Conservation (phyloP, 1,140 invertebrate genomes). For the Drosophila murphyi region DNA sequence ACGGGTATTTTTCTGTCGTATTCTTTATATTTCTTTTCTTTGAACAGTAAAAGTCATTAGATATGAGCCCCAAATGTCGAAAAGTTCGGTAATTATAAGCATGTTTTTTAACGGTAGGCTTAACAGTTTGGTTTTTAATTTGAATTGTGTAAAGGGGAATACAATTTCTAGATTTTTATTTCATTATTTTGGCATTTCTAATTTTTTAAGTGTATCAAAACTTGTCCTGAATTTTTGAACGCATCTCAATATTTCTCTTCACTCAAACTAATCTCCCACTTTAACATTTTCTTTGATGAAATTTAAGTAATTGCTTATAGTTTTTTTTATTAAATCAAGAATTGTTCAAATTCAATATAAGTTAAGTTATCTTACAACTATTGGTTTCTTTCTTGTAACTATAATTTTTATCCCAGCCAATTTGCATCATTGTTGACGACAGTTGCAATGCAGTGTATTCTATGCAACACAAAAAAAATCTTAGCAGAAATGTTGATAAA, state of each 20-base stretch:
- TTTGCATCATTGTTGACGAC: not conserved
- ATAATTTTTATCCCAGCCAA: too few species aligned
- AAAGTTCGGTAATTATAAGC: not conserved
- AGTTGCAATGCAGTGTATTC: not conserved
- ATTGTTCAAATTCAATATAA: too few species aligned
- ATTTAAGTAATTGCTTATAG: too few species aligned
- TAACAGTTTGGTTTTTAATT: not conserved
- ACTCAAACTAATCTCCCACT: too few species aligned
- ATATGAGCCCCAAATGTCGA: not conserved
- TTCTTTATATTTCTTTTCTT: not conserved
- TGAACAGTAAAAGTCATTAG: not conserved
- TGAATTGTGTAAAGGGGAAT: not conserved
- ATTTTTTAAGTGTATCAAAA: not conserved
- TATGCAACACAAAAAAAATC: slow-evolving; percentile 25
- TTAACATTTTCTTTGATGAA: too few species aligned
- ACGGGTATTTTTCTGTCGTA: not conserved
- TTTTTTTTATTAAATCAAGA: too few species aligned
- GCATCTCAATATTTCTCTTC: too few species aligned
- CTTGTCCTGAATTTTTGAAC: too few species aligned
- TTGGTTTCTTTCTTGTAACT: not conserved
- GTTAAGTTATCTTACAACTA: too few species aligned
- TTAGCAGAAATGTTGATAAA: slow-evolving; percentile 18
- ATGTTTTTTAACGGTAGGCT: not conserved
- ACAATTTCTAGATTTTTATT: not conserved
- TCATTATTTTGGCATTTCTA: slow-evolving; percentile 20